Evolutionary conservation across 2,113 vertebrate genomes (phyloP).

Genomic region (Gnathochromis pfefferi): DNA sequence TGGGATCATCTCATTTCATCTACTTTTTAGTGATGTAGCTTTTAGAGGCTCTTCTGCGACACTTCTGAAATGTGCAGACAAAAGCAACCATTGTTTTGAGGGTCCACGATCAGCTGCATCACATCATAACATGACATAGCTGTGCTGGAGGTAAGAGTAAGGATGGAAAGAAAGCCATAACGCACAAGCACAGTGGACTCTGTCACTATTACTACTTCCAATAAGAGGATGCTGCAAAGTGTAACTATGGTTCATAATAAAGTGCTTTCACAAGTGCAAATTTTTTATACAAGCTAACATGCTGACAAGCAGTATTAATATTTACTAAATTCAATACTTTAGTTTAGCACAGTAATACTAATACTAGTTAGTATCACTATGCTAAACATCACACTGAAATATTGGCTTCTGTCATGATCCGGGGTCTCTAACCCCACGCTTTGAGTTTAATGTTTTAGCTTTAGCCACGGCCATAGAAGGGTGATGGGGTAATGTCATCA

Average conservation of each 20-base stretch:
- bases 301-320: neutral
- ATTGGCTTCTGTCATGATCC: neutral
- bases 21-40: neutral
- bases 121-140: neutral
- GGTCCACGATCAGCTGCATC: neutral
- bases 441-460: neutral
- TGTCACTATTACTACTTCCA: neutral
- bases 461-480: neutral
- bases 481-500: neutral
- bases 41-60: neutral
- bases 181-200: fast-evolving
- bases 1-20: neutral
- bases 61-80: neutral
- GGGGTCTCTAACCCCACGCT: neutral
- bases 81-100: neutral
- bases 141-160: neutral
- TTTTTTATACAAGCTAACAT: neutral
- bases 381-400: neutral
- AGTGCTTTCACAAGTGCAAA: neutral
- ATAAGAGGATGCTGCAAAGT: neutral
- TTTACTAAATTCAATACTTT: neutral
- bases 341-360: neutral
- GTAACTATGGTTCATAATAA: neutral
- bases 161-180: neutral
- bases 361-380: neutral